Evolutionary conservation across 1,140 invertebrate species (phyloP).

Genomic region (Macrobrachium nipponense): DNA sequence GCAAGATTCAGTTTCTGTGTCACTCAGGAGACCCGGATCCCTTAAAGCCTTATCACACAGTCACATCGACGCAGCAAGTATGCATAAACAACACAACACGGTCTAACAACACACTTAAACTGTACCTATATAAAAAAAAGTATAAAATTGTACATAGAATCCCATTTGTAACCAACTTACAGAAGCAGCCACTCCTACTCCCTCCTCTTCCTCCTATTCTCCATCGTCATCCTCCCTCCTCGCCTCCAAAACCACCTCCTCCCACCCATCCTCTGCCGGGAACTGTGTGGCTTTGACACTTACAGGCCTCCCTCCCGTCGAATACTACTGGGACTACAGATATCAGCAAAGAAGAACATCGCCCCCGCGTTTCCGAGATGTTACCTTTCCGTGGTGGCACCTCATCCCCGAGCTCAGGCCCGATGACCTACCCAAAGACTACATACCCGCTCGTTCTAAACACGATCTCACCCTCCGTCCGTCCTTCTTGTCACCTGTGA

Average conservation of each 20-base stretch:
- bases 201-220: no score
- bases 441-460: constrained; percentile 59
- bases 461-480: constrained; percentile 62
- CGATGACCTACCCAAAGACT: constrained; percentile 52
- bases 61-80: no score
- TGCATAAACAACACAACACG: no score
- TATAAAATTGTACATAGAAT: no score
- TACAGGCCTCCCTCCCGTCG: constrained; percentile 41
- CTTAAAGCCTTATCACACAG: no score
- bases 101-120: no score
- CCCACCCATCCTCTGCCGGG: not conserved
- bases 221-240: no score
- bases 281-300: constrained; percentile 40
- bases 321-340: constrained; percentile 48
- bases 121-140: not conserved
- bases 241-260: not conserved
- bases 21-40: no score
- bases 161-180: no score
- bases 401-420: constrained; percentile 41
- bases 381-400: constrained; percentile 24
- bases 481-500: constrained; percentile 58
- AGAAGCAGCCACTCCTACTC: no score
- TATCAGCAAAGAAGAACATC: constrained; percentile 50
- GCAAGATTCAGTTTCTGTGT: no score
- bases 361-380: constrained; percentile 56